Evolutionary conservation across 1,140 invertebrate species (phyloP), one percentile per base, ranked within the genome.

Genomic region (Drosophila grimshawi): DNA sequence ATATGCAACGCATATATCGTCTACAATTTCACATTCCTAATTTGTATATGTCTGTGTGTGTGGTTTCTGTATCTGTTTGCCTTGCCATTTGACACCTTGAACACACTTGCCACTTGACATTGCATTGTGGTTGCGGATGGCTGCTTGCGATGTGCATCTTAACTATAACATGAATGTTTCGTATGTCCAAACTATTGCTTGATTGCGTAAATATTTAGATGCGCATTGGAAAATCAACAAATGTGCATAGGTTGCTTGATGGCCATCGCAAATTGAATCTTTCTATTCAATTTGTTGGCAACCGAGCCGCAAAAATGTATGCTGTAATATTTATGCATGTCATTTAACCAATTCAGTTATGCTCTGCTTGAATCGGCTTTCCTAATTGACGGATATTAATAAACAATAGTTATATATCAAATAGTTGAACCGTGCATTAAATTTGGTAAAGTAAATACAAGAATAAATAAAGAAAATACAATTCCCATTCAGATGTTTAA

Each of bases 181-280:
- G 57, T 43, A 53, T 53, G 79, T 60, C 76, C 62, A 71, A 86
- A 82, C 88, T 88, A 76, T 80, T 82, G 80, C 80, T 77, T 82
- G 83, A 80, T 76, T 82, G 80, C 80, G 57, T 74, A 88, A 86
- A 86, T 83, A 82, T 82, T 82, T 82, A 45, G 71, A 69, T 29
- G 48, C 51, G 10, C 27, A 41, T 29, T 46, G 49, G 43, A 56
- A 11, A 61, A 49, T 66, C 46, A 51, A 61, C 33, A 66, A 51
- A 30, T 46, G 67, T 55, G 39, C 52, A 39, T 52, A 11, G 62
- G 45, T 43, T 57, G 43, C 41, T 37, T 55, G 37, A 39, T 45
- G 55, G 10, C 56, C 37, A 57, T 62, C 61, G 5, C 64, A 56
- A 71, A 46, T 64, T 80, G 52, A 49, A 49, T 55, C 41, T 3